Evolutionary conservation across 92 coral and sea anemone genomes (phyloP).

Genomic region (Virgularia gustaviana): DNA sequence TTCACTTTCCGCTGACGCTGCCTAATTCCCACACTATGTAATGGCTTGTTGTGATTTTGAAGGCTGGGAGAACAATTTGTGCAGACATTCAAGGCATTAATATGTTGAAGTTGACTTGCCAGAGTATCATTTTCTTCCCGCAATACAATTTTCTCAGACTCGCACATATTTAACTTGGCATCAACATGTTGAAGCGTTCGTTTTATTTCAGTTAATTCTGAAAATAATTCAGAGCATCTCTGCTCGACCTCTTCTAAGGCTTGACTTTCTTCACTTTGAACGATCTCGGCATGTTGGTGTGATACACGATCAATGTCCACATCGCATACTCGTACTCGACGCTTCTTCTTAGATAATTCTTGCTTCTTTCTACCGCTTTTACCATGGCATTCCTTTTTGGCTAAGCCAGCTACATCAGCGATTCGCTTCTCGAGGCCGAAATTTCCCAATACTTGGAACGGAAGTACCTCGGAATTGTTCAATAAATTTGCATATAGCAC

Average conservation of each 20-base stretch:
- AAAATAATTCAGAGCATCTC: slow-evolving; percentile 29
- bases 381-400: slow-evolving; percentile 21
- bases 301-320: slow-evolving; percentile 13
- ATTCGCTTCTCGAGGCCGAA: slow-evolving; percentile 12
- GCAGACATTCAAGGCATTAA: slow-evolving; percentile 22
- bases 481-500: not conserved
- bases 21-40: slow-evolving; percentile 43
- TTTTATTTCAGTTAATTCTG: slow-evolving; percentile 18
- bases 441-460: not conserved
- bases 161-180: slow-evolving; percentile 17
- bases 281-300: not conserved
- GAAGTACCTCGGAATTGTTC: not conserved
- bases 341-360: slow-evolving; percentile 1
- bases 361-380: slow-evolving; percentile 15
- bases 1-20: slow-evolving; percentile 45
- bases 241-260: slow-evolving; percentile 25
- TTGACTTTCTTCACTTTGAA: slow-evolving; percentile 16
- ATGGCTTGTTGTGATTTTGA: slow-evolving; percentile 14
- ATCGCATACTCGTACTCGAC: slow-evolving; percentile 21
- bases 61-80: slow-evolving; percentile 24
- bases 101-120: slow-evolving; percentile 14
- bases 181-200: slow-evolving; percentile 17
- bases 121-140: slow-evolving; percentile 30
- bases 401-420: slow-evolving; percentile 1
- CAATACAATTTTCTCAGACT: not conserved